Base-by-base conservation (phyloP, 2,113 vertebrate genomes). In the Aix galericulata region DNA sequence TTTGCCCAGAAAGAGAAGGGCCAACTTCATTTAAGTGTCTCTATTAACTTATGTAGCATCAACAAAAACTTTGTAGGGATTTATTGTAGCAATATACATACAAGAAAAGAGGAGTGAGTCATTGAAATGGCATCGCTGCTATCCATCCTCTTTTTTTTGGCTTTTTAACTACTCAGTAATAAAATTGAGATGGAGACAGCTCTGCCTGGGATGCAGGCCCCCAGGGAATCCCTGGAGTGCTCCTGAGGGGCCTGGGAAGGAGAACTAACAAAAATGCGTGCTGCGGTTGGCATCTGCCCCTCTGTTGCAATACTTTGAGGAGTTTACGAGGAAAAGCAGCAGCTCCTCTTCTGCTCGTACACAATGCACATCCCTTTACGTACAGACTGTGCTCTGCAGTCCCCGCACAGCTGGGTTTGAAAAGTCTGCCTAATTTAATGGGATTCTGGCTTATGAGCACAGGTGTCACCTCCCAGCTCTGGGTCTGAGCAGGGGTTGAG, bases 161-260 rank as follows among this genome's bases (percentile, higher is more conserved):
- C 76, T 92, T 83, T 96, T 93, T 87, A 95, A 92, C 88, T 91
- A 62, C 66, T 95, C 40, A 4, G 31, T 87, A 64, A 74, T 89
- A 62, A 88, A 92, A 80, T 4, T 11, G 69, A 50, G 63, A 59
- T 17, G 20, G 81, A 79, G 36, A 48, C 1, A 0, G 40, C 38
- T 74, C 60, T 82, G 62, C 81, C 75, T 87, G 81, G 62, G 77
- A 73, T 91, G 32, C 81, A 75, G 63, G 26, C 29, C 86, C 44
- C 21, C 14, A 21, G 74, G 84, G 86, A 89, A 82, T 82, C 71
- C 62, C 74, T 67, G 83, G 46, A 11, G 2, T 31, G 58, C 38
- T 84, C 81, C 77, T 72, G 38, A 79, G 60, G 74, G 86, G 80
- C 68, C 60, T 66, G 38, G 77, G 69, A 84, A 78, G 56, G 66